These are phyloP conservation scores for Halcyon malimbica DNA, from an alignment of 2,113 vertebrate genomes.

Conservation along the genomic window DNA sequence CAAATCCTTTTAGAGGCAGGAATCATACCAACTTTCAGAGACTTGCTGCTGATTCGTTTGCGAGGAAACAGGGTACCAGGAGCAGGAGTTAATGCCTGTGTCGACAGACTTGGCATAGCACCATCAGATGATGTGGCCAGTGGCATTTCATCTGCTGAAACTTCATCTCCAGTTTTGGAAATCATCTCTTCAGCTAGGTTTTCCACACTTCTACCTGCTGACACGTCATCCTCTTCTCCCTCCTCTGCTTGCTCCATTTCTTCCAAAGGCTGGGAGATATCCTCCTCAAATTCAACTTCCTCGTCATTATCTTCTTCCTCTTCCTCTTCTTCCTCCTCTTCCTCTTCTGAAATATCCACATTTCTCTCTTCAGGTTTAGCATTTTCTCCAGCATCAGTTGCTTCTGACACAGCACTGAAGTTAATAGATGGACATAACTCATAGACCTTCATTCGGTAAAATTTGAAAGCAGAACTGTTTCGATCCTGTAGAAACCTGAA, in stretches of 20 bases:
- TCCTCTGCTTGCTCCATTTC: conserved; percentile 35
- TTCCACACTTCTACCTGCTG: conserved; percentile 52
- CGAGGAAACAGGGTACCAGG: conserved; percentile 65
- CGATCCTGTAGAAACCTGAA: conserved; percentile 79
- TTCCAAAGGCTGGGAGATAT: conserved; percentile 25
- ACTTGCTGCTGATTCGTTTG: conserved; percentile 80
- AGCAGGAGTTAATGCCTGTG: conserved; percentile 44
- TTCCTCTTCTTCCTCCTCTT: conserved; percentile 19
- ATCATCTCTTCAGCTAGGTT: neutral
- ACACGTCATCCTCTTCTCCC: conserved; percentile 51
- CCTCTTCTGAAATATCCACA: neutral
- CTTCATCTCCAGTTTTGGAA: neutral
- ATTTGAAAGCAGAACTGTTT: conserved; percentile 77
- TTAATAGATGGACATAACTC: conserved; percentile 74
- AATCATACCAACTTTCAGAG: conserved; percentile 79
- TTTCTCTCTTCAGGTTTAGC: neutral
- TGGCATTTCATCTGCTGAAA: neutral
- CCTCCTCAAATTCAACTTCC: conserved; percentile 43
- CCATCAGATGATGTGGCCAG: conserved; percentile 22
- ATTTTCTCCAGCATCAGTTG: neutral
- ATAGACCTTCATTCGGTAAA: conserved; percentile 76
- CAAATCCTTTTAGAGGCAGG: conserved; percentile 79
- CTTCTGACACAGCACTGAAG: conserved; percentile 17
- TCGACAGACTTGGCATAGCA: neutral
- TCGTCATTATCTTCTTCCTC: conserved; percentile 51